Conservation (phyloP, 2,888 invertebrate genomes). For the Diaperis boleti region DNA sequence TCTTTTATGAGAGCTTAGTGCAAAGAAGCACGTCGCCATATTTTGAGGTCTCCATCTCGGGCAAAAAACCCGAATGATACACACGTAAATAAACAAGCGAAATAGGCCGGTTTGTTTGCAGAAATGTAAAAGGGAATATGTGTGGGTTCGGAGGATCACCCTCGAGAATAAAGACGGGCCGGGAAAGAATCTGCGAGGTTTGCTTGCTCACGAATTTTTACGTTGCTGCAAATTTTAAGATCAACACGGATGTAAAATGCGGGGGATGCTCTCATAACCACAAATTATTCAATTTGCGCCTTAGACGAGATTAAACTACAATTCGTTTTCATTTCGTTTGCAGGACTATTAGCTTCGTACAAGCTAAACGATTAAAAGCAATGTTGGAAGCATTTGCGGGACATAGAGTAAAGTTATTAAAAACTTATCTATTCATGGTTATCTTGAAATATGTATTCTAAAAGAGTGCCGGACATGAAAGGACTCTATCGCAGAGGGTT, state of each 20-base stretch:
- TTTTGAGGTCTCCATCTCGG: no score
- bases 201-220: constrained; percentile 7
- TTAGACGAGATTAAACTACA: constrained; percentile 15
- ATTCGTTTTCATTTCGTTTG: constrained; percentile 23
- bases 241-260: constrained; percentile 13
- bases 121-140: constrained; percentile 37
- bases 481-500: not conserved
- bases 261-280: no score
- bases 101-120: constrained; percentile 35
- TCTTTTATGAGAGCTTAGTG: no score
- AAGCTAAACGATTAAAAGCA: constrained; percentile 5
- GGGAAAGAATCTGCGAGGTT: constrained; percentile 12
- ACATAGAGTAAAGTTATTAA: constrained; percentile 15
- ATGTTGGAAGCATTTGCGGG: no score
- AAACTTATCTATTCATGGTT: constrained; percentile 34
- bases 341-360: constrained; percentile 14
- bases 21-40: no score
- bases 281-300: constrained; percentile 15
- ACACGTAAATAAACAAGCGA: constrained; percentile 38
- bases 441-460: constrained; percentile 10
- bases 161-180: constrained; percentile 29
- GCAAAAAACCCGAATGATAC: constrained; percentile 24
- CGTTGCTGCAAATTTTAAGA: not conserved
- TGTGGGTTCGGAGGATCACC: constrained; percentile 32
- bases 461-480: constrained; percentile 3